Conservation (phyloP, 1,140 invertebrate species). For the Zaprionus capensis region DNA sequence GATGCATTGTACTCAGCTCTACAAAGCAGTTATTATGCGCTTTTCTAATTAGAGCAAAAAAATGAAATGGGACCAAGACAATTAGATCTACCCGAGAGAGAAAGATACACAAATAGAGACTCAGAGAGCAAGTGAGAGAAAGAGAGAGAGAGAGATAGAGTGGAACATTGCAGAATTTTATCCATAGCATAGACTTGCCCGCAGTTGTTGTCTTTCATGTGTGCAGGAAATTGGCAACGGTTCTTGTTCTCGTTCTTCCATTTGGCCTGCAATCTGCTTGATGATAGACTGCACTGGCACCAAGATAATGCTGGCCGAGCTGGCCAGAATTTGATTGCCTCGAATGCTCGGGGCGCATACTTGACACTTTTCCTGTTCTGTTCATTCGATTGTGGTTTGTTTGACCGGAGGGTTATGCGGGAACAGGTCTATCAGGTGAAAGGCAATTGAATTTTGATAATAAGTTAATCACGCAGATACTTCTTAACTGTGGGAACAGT, state of each 20-base stretch:
- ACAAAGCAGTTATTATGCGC: slow-evolving; percentile 64
- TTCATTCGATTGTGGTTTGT: neutral
- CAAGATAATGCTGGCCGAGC: slow-evolving; percentile 5
- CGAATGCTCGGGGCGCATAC: slow-evolving; percentile 23
- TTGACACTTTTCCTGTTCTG: slow-evolving; percentile 56
- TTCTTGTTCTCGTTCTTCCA: slow-evolving; percentile 27
- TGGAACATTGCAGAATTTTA: slow-evolving; percentile 45
- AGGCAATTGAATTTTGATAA: neutral
- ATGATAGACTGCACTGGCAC: slow-evolving; percentile 21
- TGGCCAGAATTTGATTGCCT: slow-evolving; percentile 29
- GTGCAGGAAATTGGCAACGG: slow-evolving; percentile 66
- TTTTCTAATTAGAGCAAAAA: slow-evolving; percentile 70
- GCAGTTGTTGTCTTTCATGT: slow-evolving; percentile 34
- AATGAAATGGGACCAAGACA: slow-evolving; percentile 5
- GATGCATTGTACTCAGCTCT: slow-evolving; percentile 39
- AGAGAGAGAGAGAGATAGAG: slow-evolving; percentile 7
- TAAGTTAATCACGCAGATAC: neutral
- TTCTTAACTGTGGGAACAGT: neutral
- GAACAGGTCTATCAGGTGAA: slow-evolving; percentile 9
- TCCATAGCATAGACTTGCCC: slow-evolving; percentile 3
- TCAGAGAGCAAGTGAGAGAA: neutral
- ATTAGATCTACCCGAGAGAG: slow-evolving; percentile 13
- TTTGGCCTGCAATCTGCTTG: neutral
- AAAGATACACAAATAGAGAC: too few species aligned
- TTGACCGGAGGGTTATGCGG: neutral